These are phyloP conservation scores for Sphenopsis melanotis DNA, from an alignment of 2,797 vertebrate species.

Conservation along the genomic window DNA sequence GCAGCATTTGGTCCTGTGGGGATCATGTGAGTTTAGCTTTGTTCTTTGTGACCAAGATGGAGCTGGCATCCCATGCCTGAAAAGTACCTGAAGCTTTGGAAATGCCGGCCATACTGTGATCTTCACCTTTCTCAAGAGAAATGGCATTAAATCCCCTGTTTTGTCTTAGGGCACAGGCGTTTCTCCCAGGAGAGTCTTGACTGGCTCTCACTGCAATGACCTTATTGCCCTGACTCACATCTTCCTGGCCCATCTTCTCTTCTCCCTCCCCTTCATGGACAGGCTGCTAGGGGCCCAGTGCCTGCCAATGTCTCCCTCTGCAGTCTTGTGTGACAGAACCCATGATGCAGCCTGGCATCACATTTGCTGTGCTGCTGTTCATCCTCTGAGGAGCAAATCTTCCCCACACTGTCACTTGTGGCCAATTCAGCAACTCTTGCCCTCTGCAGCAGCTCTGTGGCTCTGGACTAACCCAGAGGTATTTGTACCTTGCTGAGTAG, in stretches of 20 bases:
- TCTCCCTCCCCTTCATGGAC: not conserved
- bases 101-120: not conserved
- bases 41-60: not conserved
- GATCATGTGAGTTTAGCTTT: not conserved
- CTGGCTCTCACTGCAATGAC: not conserved
- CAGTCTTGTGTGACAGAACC: not conserved
- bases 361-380: not conserved
- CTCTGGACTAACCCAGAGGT: not conserved
- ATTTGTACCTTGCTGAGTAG: not conserved
- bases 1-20: rapidly evolving
- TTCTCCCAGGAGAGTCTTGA: not conserved
- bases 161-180: not conserved
- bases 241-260: not conserved
- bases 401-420: rapidly evolving
- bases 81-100: not conserved
- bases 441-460: not conserved
- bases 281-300: not conserved
- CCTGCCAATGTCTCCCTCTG: not conserved
- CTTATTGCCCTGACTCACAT: conserved; percentile 37
- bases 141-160: not conserved
- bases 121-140: not conserved
- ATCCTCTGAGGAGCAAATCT: not conserved
- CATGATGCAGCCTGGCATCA: not conserved
- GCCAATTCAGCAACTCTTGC: not conserved
- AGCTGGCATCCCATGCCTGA: not conserved